Base-by-base conservation (phyloP, 2,113 vertebrate genomes). In the Hyperoodon ampullatus region DNA sequence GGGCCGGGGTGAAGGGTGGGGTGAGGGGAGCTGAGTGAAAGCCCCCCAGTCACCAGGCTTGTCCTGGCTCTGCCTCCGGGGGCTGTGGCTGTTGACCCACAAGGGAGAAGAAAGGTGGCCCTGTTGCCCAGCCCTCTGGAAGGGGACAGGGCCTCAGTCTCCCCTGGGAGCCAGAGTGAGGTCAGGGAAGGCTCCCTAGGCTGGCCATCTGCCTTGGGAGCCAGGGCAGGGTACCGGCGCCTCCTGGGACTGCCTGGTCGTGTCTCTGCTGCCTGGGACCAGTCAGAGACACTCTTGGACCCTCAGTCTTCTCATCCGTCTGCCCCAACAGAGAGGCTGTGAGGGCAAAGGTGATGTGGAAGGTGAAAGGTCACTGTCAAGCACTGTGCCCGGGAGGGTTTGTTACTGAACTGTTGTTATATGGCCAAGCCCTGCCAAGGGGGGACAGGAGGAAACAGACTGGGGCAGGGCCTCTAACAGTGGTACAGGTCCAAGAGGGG, bases 21-120 rank as follows among this genome's bases (percentile, higher is more conserved):
- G 10, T 35, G 60, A 84, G 28, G 44, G 66, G n/a, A 39, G 93
- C 26, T 9, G 30, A 65, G 39, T 35, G 8, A 39, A 6, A 50
- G 55, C 47, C 60, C 90, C 87, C 18, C 23, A 21, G 92, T 90
- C 89, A 16, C 86, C 93, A 81, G 92, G 77, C 93, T 33, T 42
- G 80, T 35, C 88, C 78, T 33, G 87, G 84, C 85, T 94, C 93
- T 90, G 75, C 71, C 88, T 95, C 74, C 68, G 6, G 0, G 85
- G 68, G 39, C 94, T 18, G 61, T 94, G 96, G 95, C 96, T 94
- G 26, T 86, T 74, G 90, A 61, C 94, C 96, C 92, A 96, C 92
- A 93, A 92, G 80, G 23, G n/a, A 93, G 78, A 95, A 97, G 85
- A 95, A 97, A 94, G 81, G 78, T 94, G 61, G 86, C 81, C 91